Evolutionary conservation across 2,888 invertebrate species (phyloP).

Genomic region (Sinodicranocentrus sp.): DNA sequence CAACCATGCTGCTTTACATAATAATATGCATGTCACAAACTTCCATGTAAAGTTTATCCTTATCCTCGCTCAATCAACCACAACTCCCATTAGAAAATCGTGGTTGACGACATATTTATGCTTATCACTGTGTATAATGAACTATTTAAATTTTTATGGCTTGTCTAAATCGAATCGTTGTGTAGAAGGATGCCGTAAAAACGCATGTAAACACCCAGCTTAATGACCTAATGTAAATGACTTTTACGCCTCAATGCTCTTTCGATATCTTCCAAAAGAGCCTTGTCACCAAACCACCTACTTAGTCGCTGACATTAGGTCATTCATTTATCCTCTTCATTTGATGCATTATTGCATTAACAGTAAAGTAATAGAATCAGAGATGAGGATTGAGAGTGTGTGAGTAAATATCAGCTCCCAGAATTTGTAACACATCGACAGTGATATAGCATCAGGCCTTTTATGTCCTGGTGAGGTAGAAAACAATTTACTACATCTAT

Average conservation of each 20-base stretch:
- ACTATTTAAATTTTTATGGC: constrained; percentile 47
- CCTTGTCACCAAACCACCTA: constrained; percentile 31
- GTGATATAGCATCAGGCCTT: constrained; percentile 4
- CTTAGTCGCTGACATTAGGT: constrained; percentile 9
- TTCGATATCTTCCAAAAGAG: neutral
- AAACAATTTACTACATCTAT: neutral
- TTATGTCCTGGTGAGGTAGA: neutral
- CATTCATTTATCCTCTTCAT: neutral
- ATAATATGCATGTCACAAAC: neutral
- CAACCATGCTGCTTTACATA: no score
- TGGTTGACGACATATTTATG: constrained; percentile 49
- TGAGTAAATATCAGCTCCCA: neutral
- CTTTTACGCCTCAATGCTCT: constrained; percentile 6
- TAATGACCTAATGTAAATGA: constrained; percentile 58
- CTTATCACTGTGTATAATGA: constrained; percentile 52
- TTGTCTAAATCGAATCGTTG: constrained; percentile 39
- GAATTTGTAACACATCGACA: neutral
- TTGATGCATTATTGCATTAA: neutral
- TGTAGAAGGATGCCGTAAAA: constrained; percentile 31
- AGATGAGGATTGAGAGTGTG: no score
- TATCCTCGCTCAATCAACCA: neutral
- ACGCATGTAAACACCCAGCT: constrained; percentile 40
- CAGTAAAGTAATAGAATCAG: neutral
- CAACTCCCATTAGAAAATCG: neutral
- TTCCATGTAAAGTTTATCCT: neutral